Percentiles rank a stretch among this genome's conserved stretches.
These are phyloP conservation scores for Stylophora pistillata DNA, from an alignment of 64 coral and sea anemone species.

Conservation along the genomic window DNA sequence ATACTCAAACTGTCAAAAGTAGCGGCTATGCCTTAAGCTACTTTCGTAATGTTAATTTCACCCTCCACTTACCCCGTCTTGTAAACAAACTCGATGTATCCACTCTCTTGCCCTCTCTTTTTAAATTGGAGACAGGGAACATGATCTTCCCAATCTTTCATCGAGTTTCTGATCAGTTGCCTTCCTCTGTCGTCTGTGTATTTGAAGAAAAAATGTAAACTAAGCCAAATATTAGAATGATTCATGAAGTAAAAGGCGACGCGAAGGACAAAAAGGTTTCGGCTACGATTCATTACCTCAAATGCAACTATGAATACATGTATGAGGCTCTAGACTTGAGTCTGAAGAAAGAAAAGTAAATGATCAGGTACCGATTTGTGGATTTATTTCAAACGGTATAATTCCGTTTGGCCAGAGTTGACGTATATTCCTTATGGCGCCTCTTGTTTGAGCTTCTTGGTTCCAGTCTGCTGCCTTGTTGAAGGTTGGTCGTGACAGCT, in stretches of 20 bases:
- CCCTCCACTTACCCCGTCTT: neutral
- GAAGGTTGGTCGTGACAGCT: too few species aligned
- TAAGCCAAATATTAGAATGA: neutral
- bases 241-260: neutral
- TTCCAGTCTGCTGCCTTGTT: neutral
- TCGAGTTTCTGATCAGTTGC: conserved; percentile 20
- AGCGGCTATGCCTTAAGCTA: neutral
- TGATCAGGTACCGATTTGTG: neutral
- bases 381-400: conserved; percentile 1
- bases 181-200: neutral
- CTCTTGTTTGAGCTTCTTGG: conserved; percentile 16
- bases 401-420: conserved; percentile 20
- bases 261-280: too few species aligned
- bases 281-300: too few species aligned
- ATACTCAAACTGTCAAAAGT: too few species aligned
- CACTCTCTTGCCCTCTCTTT: neutral
- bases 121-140: conserved; percentile 5
- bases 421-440: neutral
- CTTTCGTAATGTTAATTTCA: neutral
- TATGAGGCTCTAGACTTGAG: neutral
- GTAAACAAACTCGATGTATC: conserved; percentile 17
- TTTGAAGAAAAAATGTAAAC: neutral
- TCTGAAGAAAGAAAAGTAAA: neutral
- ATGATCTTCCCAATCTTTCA: conserved; percentile 5
- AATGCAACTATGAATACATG: too few species aligned